Conservation (phyloP, 2,797 vertebrate genomes). For the Malacoraja senta region DNA sequence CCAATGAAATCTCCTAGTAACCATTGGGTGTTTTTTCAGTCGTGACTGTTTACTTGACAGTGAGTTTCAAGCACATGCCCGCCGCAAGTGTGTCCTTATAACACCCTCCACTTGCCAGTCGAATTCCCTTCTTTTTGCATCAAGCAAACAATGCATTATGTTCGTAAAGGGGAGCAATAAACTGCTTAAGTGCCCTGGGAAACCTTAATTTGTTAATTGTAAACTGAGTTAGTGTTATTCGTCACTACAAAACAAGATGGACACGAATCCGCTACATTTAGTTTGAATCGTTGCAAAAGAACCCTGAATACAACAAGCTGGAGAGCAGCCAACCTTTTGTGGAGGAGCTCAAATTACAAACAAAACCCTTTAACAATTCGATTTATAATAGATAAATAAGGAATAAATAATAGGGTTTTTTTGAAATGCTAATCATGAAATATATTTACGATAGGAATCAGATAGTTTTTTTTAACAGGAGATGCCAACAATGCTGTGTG, state of each 20-base stretch:
- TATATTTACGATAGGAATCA: background rate
- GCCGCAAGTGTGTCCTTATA: conserved; percentile 57
- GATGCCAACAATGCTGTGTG: background rate
- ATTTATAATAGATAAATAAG: background rate
- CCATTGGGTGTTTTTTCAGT: conserved; percentile 67
- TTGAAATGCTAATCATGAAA: background rate
- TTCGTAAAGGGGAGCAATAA: conserved; percentile 54
- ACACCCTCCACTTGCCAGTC: conserved; percentile 54
- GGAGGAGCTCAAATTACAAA: background rate
- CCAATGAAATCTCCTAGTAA: conserved; percentile 38
- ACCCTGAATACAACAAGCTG: background rate
- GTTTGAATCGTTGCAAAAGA: too few relatives aligned
- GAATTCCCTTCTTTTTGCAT: conserved; percentile 51
- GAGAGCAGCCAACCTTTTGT: background rate
- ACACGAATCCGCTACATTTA: background rate
- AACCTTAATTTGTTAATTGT: background rate
- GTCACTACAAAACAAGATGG: background rate
- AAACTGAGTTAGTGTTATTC: background rate
- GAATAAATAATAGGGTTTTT: background rate
- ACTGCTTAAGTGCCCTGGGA: background rate
- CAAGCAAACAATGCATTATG: conserved; percentile 56
- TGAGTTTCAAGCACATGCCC: conserved; percentile 55
- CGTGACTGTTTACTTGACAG: conserved; percentile 61
- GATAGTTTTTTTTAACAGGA: background rate
- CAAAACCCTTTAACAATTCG: background rate